Evolutionary conservation across 2,113 vertebrate species (phyloP), one percentile per base, ranked within the genome.

Genomic region (Zapornia atra): DNA sequence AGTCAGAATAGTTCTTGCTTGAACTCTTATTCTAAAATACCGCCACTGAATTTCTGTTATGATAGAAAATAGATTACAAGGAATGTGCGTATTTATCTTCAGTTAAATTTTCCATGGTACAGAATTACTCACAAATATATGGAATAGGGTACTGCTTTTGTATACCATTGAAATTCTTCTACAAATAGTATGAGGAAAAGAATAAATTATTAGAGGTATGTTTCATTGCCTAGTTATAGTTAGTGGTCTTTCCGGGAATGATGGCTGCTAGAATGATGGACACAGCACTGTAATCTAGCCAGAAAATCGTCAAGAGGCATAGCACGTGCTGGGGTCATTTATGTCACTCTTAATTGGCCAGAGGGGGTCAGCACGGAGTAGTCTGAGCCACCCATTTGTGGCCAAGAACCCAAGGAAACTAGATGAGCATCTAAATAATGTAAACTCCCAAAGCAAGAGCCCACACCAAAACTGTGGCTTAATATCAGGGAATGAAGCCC

Each of bases 271-370:
- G 60, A 86, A 92, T 48, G 56, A 83, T 3, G 6, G 76, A 82
- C 42, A 29, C 4, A 82, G 61, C 38, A 72, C 10, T 42, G 34
- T 54, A 86, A 91, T 57, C 9, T 46, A 79, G 21, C 36, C 46
- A 46, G 75, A 90, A 94, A 77, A 80, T 13, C 70, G 77, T 85
- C 2, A 4, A 65, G 81, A 91, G 44, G 29, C 79, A 46, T 34
- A 61, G 87, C 50, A 79, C 53, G 29, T 29, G 28, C 54, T 85
- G 50, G 50, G 51, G 76, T 89, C 65, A 57, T 54, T 82, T 79
- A 73, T 94, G 77, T 46, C 61, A n/a, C 63, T 79, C 57, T 79
- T 94, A 85, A 85, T n/a, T 91, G 91, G 66, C 77, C 88, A 76
- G 88, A 80, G 59, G 71, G 70, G 77, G 91, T 94, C 86, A 94